Conservation (phyloP, 1,140 invertebrate species). For the Oedothorax gibbosus region DNA sequence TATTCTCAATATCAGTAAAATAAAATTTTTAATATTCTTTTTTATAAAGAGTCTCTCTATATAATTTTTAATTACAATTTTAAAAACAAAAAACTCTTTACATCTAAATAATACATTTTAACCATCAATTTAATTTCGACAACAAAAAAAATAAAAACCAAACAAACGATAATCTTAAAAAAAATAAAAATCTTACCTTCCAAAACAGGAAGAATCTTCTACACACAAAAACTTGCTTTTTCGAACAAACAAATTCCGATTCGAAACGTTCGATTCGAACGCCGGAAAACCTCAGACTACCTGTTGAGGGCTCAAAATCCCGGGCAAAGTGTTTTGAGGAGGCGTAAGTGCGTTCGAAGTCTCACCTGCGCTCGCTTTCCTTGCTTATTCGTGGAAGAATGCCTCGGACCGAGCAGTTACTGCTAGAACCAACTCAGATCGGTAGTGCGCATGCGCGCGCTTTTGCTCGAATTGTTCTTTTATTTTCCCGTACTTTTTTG, state of each 20-base stretch:
- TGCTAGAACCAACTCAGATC: neutral
- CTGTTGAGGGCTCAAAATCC: constrained; percentile 24
- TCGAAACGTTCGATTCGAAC: neutral
- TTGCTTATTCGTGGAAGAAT: neutral
- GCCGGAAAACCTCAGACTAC: constrained; percentile 1
- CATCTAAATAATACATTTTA: no score
- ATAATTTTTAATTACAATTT: no score
- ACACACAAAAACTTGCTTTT: no score
- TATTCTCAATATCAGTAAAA: no score
- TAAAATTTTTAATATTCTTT: no score
- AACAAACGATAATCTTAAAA: no score
- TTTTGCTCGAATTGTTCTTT: neutral
- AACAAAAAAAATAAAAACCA: no score
- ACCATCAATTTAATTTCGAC: no score
- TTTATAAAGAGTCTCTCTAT: no score
- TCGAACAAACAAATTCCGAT: neutral
- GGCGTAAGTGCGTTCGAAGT: neutral
- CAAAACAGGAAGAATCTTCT: no score
- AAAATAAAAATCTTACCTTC: no score
- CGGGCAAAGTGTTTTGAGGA: neutral
- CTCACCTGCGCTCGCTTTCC: constrained; percentile 29
- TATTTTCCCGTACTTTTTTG: neutral
- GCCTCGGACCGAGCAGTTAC: neutral
- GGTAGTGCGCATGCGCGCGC: constrained; percentile 4
- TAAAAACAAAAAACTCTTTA: no score